A percentile compares a stretch with the other conserved stretches of the same genome.
phyloP scores from a whole-genome alignment of 2,888 invertebrate genomes.

The Polydrusus cervinus region DNA sequence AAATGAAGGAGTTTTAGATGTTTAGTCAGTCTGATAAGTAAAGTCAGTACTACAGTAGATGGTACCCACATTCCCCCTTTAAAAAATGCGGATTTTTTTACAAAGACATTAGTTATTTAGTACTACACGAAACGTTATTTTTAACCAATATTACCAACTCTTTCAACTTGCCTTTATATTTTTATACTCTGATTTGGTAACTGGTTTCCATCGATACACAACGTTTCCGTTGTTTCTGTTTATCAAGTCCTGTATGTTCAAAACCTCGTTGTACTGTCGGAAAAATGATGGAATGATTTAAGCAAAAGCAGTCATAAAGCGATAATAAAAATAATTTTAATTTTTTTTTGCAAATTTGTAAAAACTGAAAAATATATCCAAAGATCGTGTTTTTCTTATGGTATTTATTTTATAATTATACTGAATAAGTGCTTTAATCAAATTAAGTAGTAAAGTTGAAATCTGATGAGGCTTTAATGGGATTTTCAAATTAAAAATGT shows the following conservation, averaged over 20 bases:
- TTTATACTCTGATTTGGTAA: conserved; percentile 56
- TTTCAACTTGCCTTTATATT: conserved; percentile 60
- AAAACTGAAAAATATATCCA: background rate
- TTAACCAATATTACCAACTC: background rate
- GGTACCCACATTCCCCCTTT: background rate
- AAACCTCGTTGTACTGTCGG: conserved; percentile 62
- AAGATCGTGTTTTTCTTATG: background rate
- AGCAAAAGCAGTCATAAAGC: conserved; percentile 22
- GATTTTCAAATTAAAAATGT: too few relatives aligned
- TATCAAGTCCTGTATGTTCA: conserved; percentile 63
- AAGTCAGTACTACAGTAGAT: conserved; percentile 29
- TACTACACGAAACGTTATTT: conserved; percentile 5
- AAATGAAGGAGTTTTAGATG: conserved; percentile 2
- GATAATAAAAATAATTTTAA: background rate
- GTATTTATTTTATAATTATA: too few relatives aligned
- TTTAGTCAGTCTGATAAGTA: conserved; percentile 41
- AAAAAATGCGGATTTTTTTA: background rate
- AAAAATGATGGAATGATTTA: conserved; percentile 49
- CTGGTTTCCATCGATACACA: conserved; percentile 61
- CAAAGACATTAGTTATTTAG: conserved; percentile 17
- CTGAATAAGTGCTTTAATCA: too few relatives aligned
- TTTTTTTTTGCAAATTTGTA: background rate
- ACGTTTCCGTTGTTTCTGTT: conserved; percentile 58
- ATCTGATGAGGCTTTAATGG: too few relatives aligned
- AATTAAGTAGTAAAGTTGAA: too few relatives aligned